Percentiles rank a stretch among this genome's conserved stretches.
These are phyloP conservation scores for Myotis vivesi DNA, from an alignment of 2,797 vertebrate species.

Conservation along the genomic window DNA sequence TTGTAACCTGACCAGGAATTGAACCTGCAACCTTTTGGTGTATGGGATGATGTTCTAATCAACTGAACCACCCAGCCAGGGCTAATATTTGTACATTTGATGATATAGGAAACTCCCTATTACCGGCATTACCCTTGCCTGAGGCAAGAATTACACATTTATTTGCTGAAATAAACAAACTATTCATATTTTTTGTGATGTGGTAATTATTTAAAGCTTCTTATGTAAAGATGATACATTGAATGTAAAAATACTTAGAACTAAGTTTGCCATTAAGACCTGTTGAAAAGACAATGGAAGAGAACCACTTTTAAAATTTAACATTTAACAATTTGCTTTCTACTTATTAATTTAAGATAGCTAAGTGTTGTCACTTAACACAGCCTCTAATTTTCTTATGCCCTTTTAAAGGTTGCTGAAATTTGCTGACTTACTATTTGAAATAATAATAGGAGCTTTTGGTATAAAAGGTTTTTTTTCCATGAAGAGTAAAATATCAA, in stretches of 20 bases:
- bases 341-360: not conserved
- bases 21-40: not conserved
- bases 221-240: not conserved
- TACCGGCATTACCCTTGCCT: conserved; percentile 72
- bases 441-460: not conserved
- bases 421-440: not conserved
- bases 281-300: not conserved
- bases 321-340: not conserved
- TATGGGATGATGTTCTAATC: not conserved
- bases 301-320: not conserved
- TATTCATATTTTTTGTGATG: not conserved
- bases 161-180: conserved; percentile 51
- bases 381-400: not conserved
- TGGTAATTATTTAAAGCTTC: conserved; percentile 11
- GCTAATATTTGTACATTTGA: conserved; percentile 67
- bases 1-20: too few species aligned
- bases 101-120: conserved; percentile 71
- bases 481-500: not conserved
- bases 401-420: not conserved
- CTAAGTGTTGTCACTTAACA: not conserved
- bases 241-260: conserved; percentile 1
- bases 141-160: conserved; percentile 64
- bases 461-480: not conserved
- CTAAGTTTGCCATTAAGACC: not conserved
- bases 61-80: not conserved